Conservation (phyloP, 2,797 vertebrate species). For the Acipenser ruthenus region DNA sequence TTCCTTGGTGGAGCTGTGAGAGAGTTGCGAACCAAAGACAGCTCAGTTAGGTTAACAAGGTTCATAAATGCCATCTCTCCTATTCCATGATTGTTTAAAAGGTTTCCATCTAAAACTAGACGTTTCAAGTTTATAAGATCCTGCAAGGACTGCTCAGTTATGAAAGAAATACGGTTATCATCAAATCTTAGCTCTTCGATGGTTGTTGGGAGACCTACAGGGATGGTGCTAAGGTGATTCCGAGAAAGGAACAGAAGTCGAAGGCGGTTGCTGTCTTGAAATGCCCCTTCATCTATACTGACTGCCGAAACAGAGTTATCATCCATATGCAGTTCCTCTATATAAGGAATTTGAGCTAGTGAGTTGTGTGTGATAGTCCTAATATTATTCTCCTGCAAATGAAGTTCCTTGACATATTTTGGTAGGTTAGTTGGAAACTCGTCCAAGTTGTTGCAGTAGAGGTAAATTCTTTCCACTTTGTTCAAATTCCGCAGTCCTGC, state of each 20-base stretch:
- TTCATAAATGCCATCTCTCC: slow-evolving; percentile 91
- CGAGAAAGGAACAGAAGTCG: slow-evolving; percentile 94
- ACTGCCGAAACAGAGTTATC: slow-evolving; percentile 98
- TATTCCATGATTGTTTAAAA: slow-evolving; percentile 91
- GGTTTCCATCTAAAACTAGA: slow-evolving; percentile 93
- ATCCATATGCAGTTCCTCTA: slow-evolving; percentile 97
- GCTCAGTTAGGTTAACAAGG: slow-evolving; percentile 90
- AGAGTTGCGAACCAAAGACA: slow-evolving; percentile 91
- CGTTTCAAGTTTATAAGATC: slow-evolving; percentile 96
- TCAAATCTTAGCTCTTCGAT: slow-evolving; percentile 97
- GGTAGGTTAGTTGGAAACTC: slow-evolving; percentile 98
- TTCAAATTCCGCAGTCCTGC: slow-evolving; percentile 79
- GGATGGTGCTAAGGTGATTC: slow-evolving; percentile 97
- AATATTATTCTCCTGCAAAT: slow-evolving; percentile 98
- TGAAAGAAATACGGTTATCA: slow-evolving; percentile 97
- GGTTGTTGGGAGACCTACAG: slow-evolving; percentile 87
- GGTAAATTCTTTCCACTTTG: slow-evolving; percentile 93
- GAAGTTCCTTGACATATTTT: slow-evolving; percentile 89
- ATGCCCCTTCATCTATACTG: slow-evolving; percentile 96
- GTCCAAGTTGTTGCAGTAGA: slow-evolving; percentile 96
- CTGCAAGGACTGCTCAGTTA: slow-evolving; percentile 89
- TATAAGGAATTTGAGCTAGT: slow-evolving; percentile 89
- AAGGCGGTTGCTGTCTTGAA: slow-evolving; percentile 90
- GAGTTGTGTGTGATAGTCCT: slow-evolving; percentile 92
- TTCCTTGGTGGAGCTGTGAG: slow-evolving; percentile 87